Percentiles rank a stretch among this genome's conserved stretches.
Conservation (phyloP, 2,113 vertebrate genomes). For the Sceloporus tristichus region DNA sequence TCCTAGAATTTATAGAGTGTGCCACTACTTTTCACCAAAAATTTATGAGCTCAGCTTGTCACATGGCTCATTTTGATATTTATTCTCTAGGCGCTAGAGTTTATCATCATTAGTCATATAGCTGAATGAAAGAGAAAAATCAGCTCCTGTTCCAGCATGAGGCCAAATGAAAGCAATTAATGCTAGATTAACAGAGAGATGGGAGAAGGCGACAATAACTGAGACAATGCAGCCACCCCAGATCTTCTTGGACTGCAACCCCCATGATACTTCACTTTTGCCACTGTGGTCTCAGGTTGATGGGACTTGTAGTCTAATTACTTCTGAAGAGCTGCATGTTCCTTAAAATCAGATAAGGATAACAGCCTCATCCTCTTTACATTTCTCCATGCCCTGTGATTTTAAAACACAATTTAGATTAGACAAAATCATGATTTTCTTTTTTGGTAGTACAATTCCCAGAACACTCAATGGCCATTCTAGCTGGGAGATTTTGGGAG, state of each 20-base stretch:
- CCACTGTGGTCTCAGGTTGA: neutral
- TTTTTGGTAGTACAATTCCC: neutral
- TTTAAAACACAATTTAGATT: neutral
- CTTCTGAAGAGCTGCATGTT: neutral
- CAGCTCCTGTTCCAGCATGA: neutral
- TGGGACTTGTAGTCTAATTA: neutral
- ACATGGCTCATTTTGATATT: neutral
- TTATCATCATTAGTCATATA: neutral
- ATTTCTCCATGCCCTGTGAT: neutral
- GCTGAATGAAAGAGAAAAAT: neutral
- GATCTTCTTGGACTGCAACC: neutral
- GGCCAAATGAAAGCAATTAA: neutral
- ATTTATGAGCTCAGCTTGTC: no score
- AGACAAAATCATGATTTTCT: neutral
- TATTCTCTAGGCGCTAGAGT: no score
- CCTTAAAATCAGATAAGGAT: neutral
- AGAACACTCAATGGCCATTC: neutral
- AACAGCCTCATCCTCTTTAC: neutral
- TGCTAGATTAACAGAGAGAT: neutral
- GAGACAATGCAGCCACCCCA: no score
- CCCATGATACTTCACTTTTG: neutral
- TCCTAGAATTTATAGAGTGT: neutral
- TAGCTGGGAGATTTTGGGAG: no score
- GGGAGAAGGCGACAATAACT: no score
- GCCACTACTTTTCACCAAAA: neutral